Percentiles rank a stretch among this genome's conserved stretches.
These are phyloP conservation scores for Okamejei kenojei DNA, from an alignment of 2,797 vertebrate species.

Conservation along the genomic window DNA sequence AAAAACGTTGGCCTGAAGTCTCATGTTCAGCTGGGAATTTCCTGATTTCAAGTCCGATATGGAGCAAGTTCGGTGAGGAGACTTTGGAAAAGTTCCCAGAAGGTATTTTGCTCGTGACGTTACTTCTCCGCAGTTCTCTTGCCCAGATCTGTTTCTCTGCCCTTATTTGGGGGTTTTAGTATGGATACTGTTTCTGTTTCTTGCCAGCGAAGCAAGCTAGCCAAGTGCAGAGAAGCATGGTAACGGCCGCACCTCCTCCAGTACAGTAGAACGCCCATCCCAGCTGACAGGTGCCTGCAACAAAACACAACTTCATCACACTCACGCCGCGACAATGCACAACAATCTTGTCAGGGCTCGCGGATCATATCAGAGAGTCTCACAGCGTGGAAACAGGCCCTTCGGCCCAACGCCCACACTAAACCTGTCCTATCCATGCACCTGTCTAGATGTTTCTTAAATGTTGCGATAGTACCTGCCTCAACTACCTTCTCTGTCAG, in stretches of 20 bases:
- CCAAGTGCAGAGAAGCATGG: conserved; percentile 91
- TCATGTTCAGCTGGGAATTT: not conserved
- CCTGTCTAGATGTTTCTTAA: too few relatives aligned
- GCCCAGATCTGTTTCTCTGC: not conserved
- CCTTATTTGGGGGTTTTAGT: conserved; percentile 56
- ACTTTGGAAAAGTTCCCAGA: conserved; percentile 28
- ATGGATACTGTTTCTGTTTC: conserved; percentile 94
- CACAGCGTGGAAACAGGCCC: too few relatives aligned
- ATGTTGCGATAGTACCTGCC: too few relatives aligned
- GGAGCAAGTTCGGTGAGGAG: not conserved
- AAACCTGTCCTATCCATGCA: too few relatives aligned
- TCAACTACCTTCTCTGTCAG: too few relatives aligned
- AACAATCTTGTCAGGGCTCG: too few relatives aligned
- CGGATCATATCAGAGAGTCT: too few relatives aligned
- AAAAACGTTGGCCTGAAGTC: not conserved
- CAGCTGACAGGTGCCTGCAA: conserved; percentile 80
- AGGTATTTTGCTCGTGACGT: conserved; percentile 21
- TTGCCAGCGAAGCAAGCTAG: conserved; percentile 92
- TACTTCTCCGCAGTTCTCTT: conserved; percentile 9
- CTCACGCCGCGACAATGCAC: too few relatives aligned
- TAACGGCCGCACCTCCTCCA: conserved; percentile 70
- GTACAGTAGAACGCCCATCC: conserved; percentile 97
- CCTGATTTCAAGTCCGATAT: not conserved
- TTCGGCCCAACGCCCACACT: too few relatives aligned
- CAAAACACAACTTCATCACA: not conserved